Base-by-base conservation (phyloP, 2,113 vertebrate species). In the Solea senegalensis region DNA sequence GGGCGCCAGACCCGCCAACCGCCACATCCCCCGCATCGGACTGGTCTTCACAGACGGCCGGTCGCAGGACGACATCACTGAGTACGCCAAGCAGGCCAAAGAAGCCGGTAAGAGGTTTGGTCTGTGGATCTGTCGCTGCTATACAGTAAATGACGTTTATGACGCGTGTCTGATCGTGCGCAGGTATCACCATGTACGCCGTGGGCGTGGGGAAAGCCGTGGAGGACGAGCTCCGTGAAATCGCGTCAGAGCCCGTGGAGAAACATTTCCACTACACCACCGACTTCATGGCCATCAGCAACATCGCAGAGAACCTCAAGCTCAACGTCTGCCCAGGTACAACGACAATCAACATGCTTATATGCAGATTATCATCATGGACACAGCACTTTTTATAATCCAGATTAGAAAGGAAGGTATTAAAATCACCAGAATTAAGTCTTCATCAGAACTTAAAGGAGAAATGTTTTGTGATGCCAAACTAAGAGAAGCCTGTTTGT, bases 181-280 rank as follows among this genome's bases (percentile, higher is more conserved):
- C 80, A 99, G 98, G 97, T 12, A 97, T 99, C n/a, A 92, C 93
- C 80, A 98, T 99, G 97, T 99, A 97, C 0, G 97, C 97, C 0
- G 97, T 99, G 83, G 98, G 98, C 0, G 97, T 99, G 0, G 97
- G 98, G 0, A 99, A 98, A 87, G 98, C 98, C 0, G 96, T 98
- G 60, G 97, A 98, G 77, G 96, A 97, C 12, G 97, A 99, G 81
- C 94, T 99, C n/a, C 93, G 95, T 13, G 92, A 92, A 1, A 99
- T 99, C 0, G 97, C 98, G 0, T 99, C 97, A 0, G 95, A 98
- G 10, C 97, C 98, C 0, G 87, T 95, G 3, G 95, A 97, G 50
- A 95, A 97, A 26, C 96, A 99, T 73, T 97, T 96, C 89, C 98
- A 95, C 60, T 99, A 99, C 81, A 94, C 95, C 0, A 94, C 95